Percentiles rank a stretch among this genome's conserved stretches.
These are phyloP conservation scores for Galerucella calmariensis DNA, from an alignment of 2,888 invertebrate genomes.

Conservation along the genomic window DNA sequence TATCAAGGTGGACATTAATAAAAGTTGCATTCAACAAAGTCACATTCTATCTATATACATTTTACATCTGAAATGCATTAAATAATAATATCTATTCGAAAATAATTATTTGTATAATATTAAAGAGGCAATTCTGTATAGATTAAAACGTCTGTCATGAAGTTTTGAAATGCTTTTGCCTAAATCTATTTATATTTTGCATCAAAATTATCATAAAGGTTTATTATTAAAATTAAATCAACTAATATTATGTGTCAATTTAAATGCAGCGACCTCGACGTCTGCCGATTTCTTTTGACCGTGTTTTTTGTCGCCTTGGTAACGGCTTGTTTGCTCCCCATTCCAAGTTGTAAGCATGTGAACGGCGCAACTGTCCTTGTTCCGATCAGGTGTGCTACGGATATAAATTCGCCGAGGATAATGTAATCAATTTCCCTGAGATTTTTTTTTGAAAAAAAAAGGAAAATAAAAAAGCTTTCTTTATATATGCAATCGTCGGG, in stretches of 20 bases:
- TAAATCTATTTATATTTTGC: too few relatives aligned
- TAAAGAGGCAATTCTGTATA: too few relatives aligned
- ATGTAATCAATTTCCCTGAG: constrained; percentile 13
- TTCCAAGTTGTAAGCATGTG: constrained; percentile 27
- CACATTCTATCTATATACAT: not conserved
- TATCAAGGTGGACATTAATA: not conserved
- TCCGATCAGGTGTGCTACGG: constrained; percentile 27
- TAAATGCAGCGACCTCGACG: constrained; percentile 4
- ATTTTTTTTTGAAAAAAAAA: not conserved
- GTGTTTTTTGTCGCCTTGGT: constrained; percentile 24
- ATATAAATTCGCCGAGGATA: constrained; percentile 8
- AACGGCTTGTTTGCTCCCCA: constrained; percentile 31
- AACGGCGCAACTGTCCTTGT: constrained; percentile 32
- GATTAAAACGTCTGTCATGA: too few relatives aligned
- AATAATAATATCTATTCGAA: too few relatives aligned
- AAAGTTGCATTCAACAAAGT: not conserved
- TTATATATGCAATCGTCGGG: not conserved
- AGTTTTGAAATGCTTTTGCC: too few relatives aligned
- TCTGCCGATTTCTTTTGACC: constrained; percentile 3
- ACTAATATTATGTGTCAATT: not conserved
- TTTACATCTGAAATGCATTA: too few relatives aligned
- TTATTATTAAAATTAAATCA: too few relatives aligned
- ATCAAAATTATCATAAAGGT: too few relatives aligned
- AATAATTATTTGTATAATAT: too few relatives aligned
- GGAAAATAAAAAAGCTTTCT: not conserved